A percentile compares a stretch with the other conserved stretches of the same genome.
These are phyloP conservation scores for Sycophila sp. DNA, from an alignment of 1,140 invertebrate species.

Conservation along the genomic window DNA sequence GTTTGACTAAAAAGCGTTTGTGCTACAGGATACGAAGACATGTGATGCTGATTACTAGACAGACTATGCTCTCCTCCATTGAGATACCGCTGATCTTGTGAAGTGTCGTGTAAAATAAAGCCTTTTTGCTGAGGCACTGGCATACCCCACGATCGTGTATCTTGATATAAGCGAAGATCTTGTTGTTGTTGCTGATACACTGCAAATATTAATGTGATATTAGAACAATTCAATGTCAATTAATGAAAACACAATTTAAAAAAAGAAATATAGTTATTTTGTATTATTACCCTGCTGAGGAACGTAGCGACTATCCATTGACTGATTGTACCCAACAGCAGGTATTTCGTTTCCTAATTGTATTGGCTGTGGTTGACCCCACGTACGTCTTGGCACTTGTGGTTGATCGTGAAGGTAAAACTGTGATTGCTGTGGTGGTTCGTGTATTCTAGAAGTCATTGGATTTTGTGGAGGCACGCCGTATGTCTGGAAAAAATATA, in stretches of 20 bases:
- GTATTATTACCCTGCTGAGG: slow-evolving; percentile 45
- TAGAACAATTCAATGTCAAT: background rate
- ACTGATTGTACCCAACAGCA: slow-evolving; percentile 58
- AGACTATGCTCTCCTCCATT: slow-evolving; percentile 65
- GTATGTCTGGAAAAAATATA: slow-evolving; percentile 47
- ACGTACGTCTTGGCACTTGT: slow-evolving; percentile 75
- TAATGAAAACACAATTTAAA: background rate
- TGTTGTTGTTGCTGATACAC: slow-evolving; percentile 56
- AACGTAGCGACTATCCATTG: slow-evolving; percentile 56
- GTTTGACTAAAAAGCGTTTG: slow-evolving; percentile 65
- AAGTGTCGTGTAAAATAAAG: slow-evolving; percentile 61
- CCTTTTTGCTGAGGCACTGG: slow-evolving; percentile 59
- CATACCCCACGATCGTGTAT: slow-evolving; percentile 60
- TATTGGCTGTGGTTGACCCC: slow-evolving; percentile 74
- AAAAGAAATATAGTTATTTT: background rate
- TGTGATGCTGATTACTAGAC: slow-evolving; percentile 63
- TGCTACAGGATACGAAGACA: slow-evolving; percentile 57
- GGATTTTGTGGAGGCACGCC: slow-evolving; percentile 57
- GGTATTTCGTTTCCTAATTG: slow-evolving; percentile 63
- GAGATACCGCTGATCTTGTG: slow-evolving; percentile 63
- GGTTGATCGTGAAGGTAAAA: slow-evolving; percentile 79
- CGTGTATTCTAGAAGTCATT: slow-evolving; percentile 62
- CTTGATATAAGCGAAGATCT: slow-evolving; percentile 61
- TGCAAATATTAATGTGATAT: slow-evolving; percentile 36
- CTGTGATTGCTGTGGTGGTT: slow-evolving; percentile 66